These are phyloP conservation scores for Protobothrops flavoviridis DNA, from an alignment of 2,113 vertebrate genomes.

Conservation along the genomic window DNA sequence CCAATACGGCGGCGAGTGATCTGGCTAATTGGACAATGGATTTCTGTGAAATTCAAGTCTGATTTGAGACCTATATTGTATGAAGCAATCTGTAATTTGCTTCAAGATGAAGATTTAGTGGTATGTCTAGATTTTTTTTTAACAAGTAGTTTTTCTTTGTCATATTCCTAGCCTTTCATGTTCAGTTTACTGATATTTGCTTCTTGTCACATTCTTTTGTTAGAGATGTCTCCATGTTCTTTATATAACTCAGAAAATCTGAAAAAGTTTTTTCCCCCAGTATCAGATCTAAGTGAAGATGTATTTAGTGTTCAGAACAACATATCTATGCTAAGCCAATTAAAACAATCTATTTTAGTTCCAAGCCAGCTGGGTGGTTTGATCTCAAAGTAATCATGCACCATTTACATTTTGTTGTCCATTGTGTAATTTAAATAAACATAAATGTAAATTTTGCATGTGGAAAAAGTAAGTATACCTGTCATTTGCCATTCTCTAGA, in stretches of 20 bases:
- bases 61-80: constrained; percentile 93
- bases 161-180: background rate
- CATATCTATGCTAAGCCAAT: background rate
- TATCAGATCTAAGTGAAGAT: background rate
- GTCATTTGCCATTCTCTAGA: background rate
- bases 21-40: constrained; percentile 98
- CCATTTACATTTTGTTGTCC: background rate
- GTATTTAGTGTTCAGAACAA: background rate
- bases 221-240: background rate
- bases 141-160: background rate
- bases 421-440: background rate
- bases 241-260: background rate
- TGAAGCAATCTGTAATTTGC: constrained; percentile 87
- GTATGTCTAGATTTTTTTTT: constrained; percentile 71
- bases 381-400: background rate
- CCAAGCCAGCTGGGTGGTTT: background rate
- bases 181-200: background rate
- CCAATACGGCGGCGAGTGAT: constrained; percentile 91
- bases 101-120: constrained; percentile 96
- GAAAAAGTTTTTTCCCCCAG: background rate
- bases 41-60: constrained; percentile 95
- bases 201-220: background rate
- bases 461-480: background rate
- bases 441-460: background rate
- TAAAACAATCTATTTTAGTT: background rate